Conservation (phyloP, 2,113 vertebrate genomes). For the Apodemus sylvaticus region DNA sequence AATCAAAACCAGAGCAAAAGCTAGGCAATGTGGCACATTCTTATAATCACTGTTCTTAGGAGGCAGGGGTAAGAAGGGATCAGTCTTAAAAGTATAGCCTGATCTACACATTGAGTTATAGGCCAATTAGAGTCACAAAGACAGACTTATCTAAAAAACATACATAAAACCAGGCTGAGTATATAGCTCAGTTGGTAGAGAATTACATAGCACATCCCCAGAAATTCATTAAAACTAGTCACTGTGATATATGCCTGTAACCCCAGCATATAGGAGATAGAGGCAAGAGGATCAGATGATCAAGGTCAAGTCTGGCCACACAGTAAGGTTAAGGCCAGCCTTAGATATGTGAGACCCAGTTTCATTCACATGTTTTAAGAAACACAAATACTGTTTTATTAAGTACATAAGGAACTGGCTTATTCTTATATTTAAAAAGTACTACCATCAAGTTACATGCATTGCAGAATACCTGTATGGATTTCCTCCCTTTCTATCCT, state of each 20-base stretch:
- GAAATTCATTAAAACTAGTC: not conserved
- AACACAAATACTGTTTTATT: not conserved
- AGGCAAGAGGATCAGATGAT: no score
- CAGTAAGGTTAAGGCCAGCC: no score
- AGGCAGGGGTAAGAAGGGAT: not conserved
- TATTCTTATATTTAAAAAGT: not conserved
- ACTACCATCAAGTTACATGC: not conserved
- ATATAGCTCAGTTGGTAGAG: no score
- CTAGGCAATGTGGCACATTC: not conserved
- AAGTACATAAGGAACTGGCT: not conserved
- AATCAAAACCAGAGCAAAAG: conserved; percentile 22
- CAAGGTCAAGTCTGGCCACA: no score
- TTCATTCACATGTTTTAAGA: not conserved
- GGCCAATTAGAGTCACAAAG: not conserved
- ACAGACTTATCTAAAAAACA: not conserved
- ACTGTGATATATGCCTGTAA: no score
- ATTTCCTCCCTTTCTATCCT: not conserved
- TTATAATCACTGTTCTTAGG: no score
- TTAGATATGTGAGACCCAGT: not conserved
- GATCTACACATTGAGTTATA: not conserved
- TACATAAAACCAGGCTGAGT: not conserved
- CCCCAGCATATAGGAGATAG: no score
- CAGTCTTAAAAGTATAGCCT: not conserved
- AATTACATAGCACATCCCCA: not conserved
- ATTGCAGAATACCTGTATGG: not conserved